A percentile compares a stretch with the other conserved stretches of the same genome.
Evolutionary conservation across 2,888 invertebrate genomes (phyloP).

Genomic region (Metalampra italica): DNA sequence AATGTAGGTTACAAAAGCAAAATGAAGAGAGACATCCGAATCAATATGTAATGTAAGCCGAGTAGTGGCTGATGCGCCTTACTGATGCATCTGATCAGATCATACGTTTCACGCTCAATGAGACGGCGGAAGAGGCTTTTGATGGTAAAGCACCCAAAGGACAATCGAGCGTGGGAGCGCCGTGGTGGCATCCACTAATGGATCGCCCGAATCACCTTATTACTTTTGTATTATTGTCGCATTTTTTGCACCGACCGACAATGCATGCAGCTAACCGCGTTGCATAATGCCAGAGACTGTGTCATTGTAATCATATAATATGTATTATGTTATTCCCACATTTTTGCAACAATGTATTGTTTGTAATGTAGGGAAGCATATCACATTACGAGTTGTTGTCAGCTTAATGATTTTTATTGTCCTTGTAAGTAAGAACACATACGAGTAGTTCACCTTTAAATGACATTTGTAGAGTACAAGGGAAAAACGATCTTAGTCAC

Average conservation of each 20-base stretch:
- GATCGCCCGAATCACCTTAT: slow-evolving; percentile 61
- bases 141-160: slow-evolving; percentile 39
- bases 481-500: too few relatives aligned
- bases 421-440: too few relatives aligned
- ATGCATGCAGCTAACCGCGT: slow-evolving; percentile 45
- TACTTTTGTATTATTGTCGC: slow-evolving; percentile 65
- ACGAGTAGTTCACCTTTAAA: too few relatives aligned
- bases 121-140: slow-evolving; percentile 22
- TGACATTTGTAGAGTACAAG: too few relatives aligned
- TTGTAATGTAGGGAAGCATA: slow-evolving; percentile 15
- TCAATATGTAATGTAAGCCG: too few relatives aligned
- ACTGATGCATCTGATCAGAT: neutral
- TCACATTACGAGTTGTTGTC: slow-evolving; percentile 12
- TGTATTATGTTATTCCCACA: slow-evolving; percentile 37
- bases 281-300: slow-evolving; percentile 38
- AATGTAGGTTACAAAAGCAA: too few relatives aligned
- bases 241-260: slow-evolving; percentile 48
- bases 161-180: slow-evolving; percentile 60
- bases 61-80: too few relatives aligned
- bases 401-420: too few relatives aligned
- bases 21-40: neutral
- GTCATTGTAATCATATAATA: slow-evolving; percentile 25
- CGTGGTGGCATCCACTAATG: slow-evolving; percentile 65
- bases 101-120: neutral
- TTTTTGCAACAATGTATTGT: slow-evolving; percentile 31